Conservation (phyloP, 23 tunicate species). For the Aplidium turbinatum region DNA sequence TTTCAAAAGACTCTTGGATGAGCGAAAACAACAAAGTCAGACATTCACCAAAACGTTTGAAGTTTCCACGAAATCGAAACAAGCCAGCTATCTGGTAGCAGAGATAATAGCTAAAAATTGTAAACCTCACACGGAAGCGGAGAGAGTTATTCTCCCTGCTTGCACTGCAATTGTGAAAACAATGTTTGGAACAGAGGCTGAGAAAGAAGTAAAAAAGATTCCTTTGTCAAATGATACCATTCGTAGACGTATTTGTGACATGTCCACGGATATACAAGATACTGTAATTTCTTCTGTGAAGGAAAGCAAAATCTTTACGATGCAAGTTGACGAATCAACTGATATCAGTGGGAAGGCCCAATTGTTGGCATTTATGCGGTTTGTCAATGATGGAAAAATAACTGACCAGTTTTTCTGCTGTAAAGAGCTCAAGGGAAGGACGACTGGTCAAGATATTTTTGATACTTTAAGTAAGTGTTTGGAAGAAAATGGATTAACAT, state of each 20-base stretch:
- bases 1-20: constrained; percentile 28
- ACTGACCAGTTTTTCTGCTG: constrained; percentile 28
- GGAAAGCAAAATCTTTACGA: constrained; percentile 34
- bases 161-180: constrained; percentile 28
- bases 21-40: constrained; percentile 24
- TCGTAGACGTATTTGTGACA: constrained; percentile 31
- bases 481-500: constrained; percentile 34
- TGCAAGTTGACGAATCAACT: constrained; percentile 36
- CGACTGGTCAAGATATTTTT: constrained; percentile 32
- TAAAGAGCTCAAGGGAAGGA: constrained; percentile 18
- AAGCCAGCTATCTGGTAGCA: constrained; percentile 27
- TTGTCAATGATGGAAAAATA: constrained; percentile 33
- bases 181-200: constrained; percentile 27
- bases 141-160: constrained; percentile 23
- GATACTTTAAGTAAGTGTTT: constrained; percentile 29
- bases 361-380: constrained; percentile 22
- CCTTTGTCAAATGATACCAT: constrained; percentile 25
- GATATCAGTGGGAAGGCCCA: constrained; percentile 29
- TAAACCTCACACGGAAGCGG: constrained; percentile 31
- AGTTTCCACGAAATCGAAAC: constrained; percentile 20
- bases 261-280: constrained; percentile 19
- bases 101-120: constrained; percentile 35
- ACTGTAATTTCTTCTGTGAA: constrained; percentile 16
- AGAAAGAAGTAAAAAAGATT: constrained; percentile 20
- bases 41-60: constrained; percentile 20